These are phyloP conservation scores for Anarrhichthys ocellatus DNA, from an alignment of 2,113 vertebrate genomes.

Conservation along the genomic window DNA sequence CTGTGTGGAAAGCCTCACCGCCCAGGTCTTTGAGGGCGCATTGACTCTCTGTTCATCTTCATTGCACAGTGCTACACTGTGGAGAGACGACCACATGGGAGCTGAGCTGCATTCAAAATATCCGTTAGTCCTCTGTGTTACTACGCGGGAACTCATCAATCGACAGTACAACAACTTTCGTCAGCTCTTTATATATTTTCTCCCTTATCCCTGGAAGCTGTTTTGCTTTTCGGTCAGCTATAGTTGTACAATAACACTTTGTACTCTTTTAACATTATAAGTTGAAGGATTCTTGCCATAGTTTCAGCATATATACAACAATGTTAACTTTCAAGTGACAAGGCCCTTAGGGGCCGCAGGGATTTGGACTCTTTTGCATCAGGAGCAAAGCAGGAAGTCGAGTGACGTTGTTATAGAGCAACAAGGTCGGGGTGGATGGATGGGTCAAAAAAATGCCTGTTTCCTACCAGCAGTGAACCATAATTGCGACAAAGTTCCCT, in stretches of 20 bases:
- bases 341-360: no score
- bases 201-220: not conserved
- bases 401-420: not conserved
- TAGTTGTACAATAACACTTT: not conserved
- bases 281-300: not conserved
- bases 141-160: not conserved
- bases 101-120: not conserved
- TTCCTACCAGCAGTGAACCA: not conserved
- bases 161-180: not conserved
- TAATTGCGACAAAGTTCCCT: not conserved
- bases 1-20: constrained; percentile 63
- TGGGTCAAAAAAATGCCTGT: not conserved
- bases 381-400: not conserved
- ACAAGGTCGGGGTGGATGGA: not conserved
- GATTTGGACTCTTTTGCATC: not conserved
- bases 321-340: not conserved
- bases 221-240: not conserved
- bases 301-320: not conserved
- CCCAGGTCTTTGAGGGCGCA: constrained; percentile 63
- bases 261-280: not conserved
- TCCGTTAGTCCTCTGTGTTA: not conserved
- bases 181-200: not conserved
- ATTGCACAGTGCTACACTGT: constrained; percentile 39
- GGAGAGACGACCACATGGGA: constrained; percentile 7
- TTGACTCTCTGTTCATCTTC: constrained; percentile 62